These are phyloP conservation scores for Turnix velox DNA, from an alignment of 2,113 vertebrate genomes.

Conservation along the genomic window DNA sequence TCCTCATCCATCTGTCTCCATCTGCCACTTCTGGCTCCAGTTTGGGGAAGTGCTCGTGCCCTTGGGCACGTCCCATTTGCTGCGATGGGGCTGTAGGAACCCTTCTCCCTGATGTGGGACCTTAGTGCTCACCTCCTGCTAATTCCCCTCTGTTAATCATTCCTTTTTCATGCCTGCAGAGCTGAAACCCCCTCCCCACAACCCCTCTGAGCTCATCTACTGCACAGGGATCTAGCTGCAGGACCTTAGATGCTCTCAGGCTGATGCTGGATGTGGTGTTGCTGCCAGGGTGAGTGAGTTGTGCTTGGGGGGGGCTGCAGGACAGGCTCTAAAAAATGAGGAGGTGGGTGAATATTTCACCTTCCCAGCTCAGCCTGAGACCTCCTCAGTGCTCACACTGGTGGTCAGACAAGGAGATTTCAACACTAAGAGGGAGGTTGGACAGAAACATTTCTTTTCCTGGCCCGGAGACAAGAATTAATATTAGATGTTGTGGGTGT, in stretches of 20 bases:
- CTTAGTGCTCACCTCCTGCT: not conserved
- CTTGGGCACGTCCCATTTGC: not conserved
- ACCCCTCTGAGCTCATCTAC: not conserved
- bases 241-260: not conserved
- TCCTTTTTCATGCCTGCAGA: not conserved
- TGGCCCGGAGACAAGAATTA: slow-evolving; percentile 32
- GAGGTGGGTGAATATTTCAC: not conserved
- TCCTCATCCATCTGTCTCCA: not conserved
- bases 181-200: not conserved
- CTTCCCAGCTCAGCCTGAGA: too few species aligned
- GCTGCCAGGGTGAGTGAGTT: not conserved
- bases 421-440: not conserved
- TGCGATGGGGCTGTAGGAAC: not conserved
- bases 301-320: not conserved
- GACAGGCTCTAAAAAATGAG: not conserved
- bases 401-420: not conserved
- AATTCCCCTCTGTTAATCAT: not conserved
- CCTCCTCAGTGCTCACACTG: too few species aligned
- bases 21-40: not conserved
- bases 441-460: not conserved
- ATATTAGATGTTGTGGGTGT: slow-evolving; percentile 41
- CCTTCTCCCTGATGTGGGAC: not conserved
- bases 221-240: rapidly evolving
- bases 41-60: not conserved
- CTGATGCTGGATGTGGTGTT: not conserved